phyloP scores from a whole-genome alignment of 2,797 vertebrate species.

The Phoxinus dragarum region DNA sequence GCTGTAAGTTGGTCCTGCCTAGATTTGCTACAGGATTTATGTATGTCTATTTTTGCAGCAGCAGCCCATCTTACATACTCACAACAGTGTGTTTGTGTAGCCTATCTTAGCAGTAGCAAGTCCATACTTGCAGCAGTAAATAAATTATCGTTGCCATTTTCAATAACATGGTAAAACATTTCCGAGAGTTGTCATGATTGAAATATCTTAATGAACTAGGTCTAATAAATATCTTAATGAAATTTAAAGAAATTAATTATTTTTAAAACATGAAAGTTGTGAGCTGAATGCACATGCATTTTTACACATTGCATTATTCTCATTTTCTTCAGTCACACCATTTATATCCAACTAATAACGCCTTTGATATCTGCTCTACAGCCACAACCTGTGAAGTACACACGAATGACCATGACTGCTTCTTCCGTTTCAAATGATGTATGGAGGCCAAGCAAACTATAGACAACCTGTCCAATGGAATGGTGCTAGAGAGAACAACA shows the following conservation, averaged over 20 bases:
- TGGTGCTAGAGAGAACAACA: constrained; percentile 5
- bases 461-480: constrained; percentile 27
- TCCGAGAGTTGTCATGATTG: too few relatives aligned
- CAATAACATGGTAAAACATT: too few relatives aligned
- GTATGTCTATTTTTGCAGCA: too few relatives aligned
- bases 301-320: not conserved
- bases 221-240: not conserved
- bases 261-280: too few relatives aligned
- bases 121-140: not conserved
- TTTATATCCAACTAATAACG: not conserved
- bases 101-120: too few relatives aligned
- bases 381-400: not conserved
- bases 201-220: not conserved
- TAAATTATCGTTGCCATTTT: not conserved
- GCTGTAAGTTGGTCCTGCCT: too few relatives aligned
- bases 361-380: not conserved
- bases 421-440: constrained; percentile 11
- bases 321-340: not conserved
- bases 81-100: too few relatives aligned
- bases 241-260: too few relatives aligned
- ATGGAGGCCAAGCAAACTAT: not conserved
- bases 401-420: not conserved
- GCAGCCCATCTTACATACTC: too few relatives aligned
- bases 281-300: not conserved
- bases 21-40: too few relatives aligned